Base-by-base conservation (phyloP, 2,888 invertebrate species). In the Leptinotarsa rubiginosa region DNA sequence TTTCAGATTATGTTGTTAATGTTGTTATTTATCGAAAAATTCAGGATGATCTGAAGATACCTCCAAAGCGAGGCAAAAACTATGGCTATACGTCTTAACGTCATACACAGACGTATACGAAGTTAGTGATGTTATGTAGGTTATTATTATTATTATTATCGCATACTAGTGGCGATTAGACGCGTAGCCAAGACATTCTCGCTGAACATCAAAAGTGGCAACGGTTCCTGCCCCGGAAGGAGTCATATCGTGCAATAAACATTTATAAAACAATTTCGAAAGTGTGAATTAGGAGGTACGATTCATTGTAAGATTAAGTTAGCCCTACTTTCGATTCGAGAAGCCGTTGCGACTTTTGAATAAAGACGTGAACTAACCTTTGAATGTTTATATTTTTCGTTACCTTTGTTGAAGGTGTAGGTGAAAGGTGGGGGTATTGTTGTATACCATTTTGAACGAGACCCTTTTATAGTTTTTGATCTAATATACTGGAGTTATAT, bases 101-200 rank as follows among this genome's bases (percentile, higher is more conserved):
- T 70, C 74, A 67, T 54, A 75, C 74, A 84, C 82, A 83, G 81
- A 84, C 81, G 86, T 86, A 86, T 86, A 86, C 86, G 86, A 86
- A 80, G 83, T 83, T 85, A 84, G 85, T 86, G 85, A 86, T 85
- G 85, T 84, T 85, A 82, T 80, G 82, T 84, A 85, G 83, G 80
- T 81, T 78, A 81, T 81, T 81, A 81, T 81, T 77, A 81, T 81
- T 77, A 77, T 81, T 80, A 80, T 80, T 78, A 76, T 81, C 80
- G 79, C 69, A 79, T 79, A 77, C 78, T 70, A 75, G 71, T 49
- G 72, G 75, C 74, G 67, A 67, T 52, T 65, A 66, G 75, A 52
- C 73, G 74, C 68, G 62, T 67, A 70, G 70, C 56, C 49, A 69
- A 56, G 66, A 70, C 47, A 52, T 52, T 70, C 65, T 72, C 62